Percentiles rank a stretch among this genome's conserved stretches.
These are phyloP conservation scores for Diplogasteroides magnus DNA, from an alignment of 1,140 invertebrate species.

Conservation along the genomic window DNA sequence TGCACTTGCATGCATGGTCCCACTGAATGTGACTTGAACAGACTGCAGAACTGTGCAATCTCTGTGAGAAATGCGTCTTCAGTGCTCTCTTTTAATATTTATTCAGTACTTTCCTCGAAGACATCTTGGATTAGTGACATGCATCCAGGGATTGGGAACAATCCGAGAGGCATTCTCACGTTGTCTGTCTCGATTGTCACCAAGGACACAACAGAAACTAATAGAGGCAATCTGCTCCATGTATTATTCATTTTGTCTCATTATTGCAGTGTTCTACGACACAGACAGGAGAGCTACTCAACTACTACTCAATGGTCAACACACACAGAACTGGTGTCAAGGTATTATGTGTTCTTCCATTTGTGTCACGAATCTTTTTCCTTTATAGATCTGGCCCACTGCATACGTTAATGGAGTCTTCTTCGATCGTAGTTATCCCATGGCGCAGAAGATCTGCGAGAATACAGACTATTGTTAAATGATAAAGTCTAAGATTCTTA, in stretches of 20 bases:
- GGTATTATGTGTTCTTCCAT: background rate
- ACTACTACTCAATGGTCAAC: constrained; percentile 36
- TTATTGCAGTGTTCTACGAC: constrained; percentile 32
- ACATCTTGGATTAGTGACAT: constrained; percentile 33
- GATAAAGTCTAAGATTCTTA: too few relatives aligned
- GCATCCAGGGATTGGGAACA: constrained; percentile 27
- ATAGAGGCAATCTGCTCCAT: too few relatives aligned
- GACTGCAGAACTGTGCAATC: constrained; percentile 34
- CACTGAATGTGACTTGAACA: constrained; percentile 32
- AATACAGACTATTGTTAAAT: constrained; percentile 33
- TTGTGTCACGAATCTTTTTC: too few relatives aligned
- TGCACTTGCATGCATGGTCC: constrained; percentile 34
- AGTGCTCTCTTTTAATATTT: background rate
- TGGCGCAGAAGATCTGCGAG: constrained; percentile 27
- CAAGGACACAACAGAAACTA: constrained; percentile 23
- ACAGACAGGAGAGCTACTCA: constrained; percentile 34
- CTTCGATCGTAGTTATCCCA: constrained; percentile 34
- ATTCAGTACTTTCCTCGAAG: constrained; percentile 35
- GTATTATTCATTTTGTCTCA: constrained; percentile 15
- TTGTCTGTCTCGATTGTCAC: constrained; percentile 28
- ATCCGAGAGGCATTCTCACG: constrained; percentile 29
- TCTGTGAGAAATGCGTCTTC: constrained; percentile 16
- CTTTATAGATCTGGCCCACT: constrained; percentile 30
- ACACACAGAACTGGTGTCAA: constrained; percentile 31
- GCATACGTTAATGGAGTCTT: constrained; percentile 34